phyloP scores from a whole-genome alignment of 2,113 vertebrate genomes.

The Pontoporia blainvillei region DNA sequence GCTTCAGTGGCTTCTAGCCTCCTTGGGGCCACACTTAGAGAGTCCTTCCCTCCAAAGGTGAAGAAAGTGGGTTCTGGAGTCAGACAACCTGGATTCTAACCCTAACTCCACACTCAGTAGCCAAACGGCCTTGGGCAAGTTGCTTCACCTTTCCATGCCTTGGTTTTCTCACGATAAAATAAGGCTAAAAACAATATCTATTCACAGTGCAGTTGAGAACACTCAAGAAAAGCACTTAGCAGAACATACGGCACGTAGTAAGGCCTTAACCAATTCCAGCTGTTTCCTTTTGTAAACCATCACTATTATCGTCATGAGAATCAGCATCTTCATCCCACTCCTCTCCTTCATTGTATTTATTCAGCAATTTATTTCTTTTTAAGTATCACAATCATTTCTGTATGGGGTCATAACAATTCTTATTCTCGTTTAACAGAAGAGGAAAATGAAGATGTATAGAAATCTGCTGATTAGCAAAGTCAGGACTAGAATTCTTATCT shows the following conservation, averaged over 20 bases:
- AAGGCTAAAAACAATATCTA: not conserved
- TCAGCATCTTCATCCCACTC: not conserved
- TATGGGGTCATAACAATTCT: not conserved
- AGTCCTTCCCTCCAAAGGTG: not conserved
- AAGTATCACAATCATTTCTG: not conserved
- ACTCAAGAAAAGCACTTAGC: no score
- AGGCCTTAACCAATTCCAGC: not conserved
- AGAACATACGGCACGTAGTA: rapidly evolving
- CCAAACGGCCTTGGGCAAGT: not conserved
- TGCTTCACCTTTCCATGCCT: not conserved
- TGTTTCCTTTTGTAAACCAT: not conserved
- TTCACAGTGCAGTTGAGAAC: no score
- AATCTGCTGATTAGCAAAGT: not conserved
- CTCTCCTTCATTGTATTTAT: not conserved
- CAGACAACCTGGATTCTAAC: not conserved
- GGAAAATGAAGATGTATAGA: not conserved
- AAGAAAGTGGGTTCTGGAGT: not conserved
- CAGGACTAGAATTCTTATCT: not conserved
- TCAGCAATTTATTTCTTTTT: not conserved
- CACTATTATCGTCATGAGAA: rapidly evolving
- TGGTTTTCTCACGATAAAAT: not conserved
- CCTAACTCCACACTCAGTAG: not conserved
- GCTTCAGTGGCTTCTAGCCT: not conserved
- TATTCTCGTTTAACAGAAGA: not conserved
- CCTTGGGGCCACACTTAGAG: not conserved